Conservation (phyloP, 2,797 vertebrate species). For the Furcifer pardalis region DNA sequence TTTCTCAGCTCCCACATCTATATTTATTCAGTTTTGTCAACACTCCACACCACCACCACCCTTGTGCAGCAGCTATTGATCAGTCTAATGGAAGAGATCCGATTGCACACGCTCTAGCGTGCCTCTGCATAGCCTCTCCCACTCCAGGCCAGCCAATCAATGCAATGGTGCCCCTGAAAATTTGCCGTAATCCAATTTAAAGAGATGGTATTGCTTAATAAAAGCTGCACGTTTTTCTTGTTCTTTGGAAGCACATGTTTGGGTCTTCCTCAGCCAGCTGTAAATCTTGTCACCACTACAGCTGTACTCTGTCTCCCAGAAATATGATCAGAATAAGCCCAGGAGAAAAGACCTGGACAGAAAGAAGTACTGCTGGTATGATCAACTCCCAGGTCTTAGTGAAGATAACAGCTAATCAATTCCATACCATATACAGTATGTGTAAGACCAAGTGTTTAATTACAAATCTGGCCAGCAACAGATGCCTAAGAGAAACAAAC, state of each 20-base stretch:
- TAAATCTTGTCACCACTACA: conserved; percentile 22
- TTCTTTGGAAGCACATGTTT: conserved; percentile 55
- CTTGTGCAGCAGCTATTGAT: conserved; percentile 83
- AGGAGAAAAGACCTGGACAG: conserved; percentile 16
- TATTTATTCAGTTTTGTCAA: conserved; percentile 96
- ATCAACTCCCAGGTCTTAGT: neutral
- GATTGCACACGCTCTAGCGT: conserved; percentile 90
- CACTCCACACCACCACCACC: conserved; percentile 75
- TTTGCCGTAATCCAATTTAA: conserved; percentile 90
- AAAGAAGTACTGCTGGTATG: neutral
- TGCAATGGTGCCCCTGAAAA: conserved; percentile 87
- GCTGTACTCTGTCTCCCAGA: neutral
- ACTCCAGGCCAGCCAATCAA: conserved; percentile 91
- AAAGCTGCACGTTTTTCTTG: conserved; percentile 69
- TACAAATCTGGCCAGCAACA: neutral
- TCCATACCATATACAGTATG: neutral
- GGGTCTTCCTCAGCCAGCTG: conserved; percentile 30
- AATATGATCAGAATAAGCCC: neutral
- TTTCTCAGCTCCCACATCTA: conserved; percentile 90
- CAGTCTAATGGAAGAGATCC: conserved; percentile 96
- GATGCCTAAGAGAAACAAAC: neutral
- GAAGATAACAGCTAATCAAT: neutral
- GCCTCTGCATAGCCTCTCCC: conserved; percentile 86
- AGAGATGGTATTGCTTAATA: conserved; percentile 76
- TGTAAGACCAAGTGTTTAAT: neutral